Evolutionary conservation across 2,113 vertebrate genomes (phyloP), one percentile per base, ranked within the genome.

Genomic region (Typhlomys cinereus): DNA sequence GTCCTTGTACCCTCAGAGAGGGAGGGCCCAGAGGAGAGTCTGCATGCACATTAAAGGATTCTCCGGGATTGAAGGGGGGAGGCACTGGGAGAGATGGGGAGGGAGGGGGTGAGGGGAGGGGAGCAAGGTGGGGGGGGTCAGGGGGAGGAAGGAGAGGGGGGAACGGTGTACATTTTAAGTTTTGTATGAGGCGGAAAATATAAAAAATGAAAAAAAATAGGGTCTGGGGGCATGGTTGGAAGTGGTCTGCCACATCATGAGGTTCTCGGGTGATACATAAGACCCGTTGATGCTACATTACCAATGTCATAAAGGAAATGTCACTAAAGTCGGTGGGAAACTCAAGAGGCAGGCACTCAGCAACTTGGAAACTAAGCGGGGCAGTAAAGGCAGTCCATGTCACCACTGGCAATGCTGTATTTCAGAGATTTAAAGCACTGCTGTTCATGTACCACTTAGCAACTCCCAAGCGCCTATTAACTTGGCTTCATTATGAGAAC

Each of bases 401-500:
- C 50, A 75, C 84, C 48, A 79, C n/a, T n/a, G 52, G 82, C 74
- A 85, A 5, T 17, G 14, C 44, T 44, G 27, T 14, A 50, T 27
- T n/a, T 83, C 31, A 48, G 29, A 78, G 41, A 73, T 67, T 71
- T 54, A 89, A 0, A 59, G 39, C 39, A 66, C 62, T 27, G 31
- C 31, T 62, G 44, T 62, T 76, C 66, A 46, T 70, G 29, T 69
- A 74, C 15, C 44, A 93, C 81, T 93, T 74, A 81, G 74, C 66
- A 96, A 89, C 85, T 95, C 89, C 84, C 59, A 82, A 46, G 92
- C 92, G 92, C 80, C 93, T 93, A 97, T 96, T 97, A 97, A 93
- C 90, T 96, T 97, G 95, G n/a, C n/a, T n/a, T 95, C 97, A 97
- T 94, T 96, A 97, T 92, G 84, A 97, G 64, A n/a, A 83, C 96